phyloP scores from a whole-genome alignment of 2,113 vertebrate species.

The Rhizomys pruinosus region DNA sequence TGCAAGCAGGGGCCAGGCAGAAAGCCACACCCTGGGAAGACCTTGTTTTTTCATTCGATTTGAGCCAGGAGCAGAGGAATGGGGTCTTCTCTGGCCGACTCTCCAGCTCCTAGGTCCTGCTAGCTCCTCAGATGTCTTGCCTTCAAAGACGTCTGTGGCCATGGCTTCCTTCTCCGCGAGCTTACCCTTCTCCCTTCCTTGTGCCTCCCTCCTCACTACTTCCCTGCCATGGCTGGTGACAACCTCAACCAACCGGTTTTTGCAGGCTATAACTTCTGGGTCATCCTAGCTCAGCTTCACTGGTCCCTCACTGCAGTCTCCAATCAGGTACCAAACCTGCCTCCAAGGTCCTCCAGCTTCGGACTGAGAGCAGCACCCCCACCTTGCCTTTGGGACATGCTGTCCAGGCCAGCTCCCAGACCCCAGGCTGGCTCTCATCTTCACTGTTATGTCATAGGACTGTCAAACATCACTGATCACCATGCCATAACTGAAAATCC shows the following conservation, averaged over 20 bases:
- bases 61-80: not conserved
- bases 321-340: not conserved
- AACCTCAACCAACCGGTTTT: not conserved
- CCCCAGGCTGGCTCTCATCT: not conserved
- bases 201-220: not conserved
- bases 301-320: not conserved
- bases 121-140: not conserved
- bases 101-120: not conserved
- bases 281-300: not conserved
- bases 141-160: not conserved
- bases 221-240: not conserved
- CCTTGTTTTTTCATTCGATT: not conserved
- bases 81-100: not conserved
- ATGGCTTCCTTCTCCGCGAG: not conserved
- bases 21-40: not conserved
- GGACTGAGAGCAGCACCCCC: no score
- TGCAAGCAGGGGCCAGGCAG: not conserved
- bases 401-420: no score
- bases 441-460: accelerated
- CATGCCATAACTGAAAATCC: not conserved
- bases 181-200: not conserved
- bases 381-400: not conserved
- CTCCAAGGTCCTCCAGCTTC: not conserved
- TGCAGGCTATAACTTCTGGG: not conserved
- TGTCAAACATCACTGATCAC: no score